These are phyloP conservation scores for Drosophila helvetica DNA, from an alignment of 2,888 invertebrate genomes.

Conservation along the genomic window DNA sequence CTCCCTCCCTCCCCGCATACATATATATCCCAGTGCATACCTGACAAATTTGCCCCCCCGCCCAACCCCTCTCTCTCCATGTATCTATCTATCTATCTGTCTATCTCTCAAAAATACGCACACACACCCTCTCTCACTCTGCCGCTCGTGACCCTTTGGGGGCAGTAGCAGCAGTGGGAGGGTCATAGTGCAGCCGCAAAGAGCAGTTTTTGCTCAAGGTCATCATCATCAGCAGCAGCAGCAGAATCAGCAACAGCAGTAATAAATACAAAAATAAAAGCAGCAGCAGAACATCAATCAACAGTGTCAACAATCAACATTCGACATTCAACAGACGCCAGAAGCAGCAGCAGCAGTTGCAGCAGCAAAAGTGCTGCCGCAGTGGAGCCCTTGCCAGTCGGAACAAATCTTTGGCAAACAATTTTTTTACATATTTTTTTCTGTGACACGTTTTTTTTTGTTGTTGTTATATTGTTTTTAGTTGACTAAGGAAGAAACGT, in stretches of 20 bases:
- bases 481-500: neutral
- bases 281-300: constrained; percentile 46
- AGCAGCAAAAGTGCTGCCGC: constrained; percentile 10
- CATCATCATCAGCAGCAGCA: constrained; percentile 27
- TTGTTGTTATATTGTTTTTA: constrained; percentile 4
- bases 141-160: neutral
- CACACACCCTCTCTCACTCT: constrained; percentile 24
- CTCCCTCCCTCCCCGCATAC: constrained; percentile 4
- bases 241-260: constrained; percentile 24
- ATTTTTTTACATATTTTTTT: constrained; percentile 34
- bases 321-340: constrained; percentile 39
- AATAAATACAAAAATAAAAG: constrained; percentile 1
- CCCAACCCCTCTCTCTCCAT: constrained; percentile 12
- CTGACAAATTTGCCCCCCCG: constrained; percentile 37
- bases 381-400: constrained; percentile 2
- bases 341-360: constrained; percentile 6
- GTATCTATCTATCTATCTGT: constrained; percentile 13
- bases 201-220: constrained; percentile 25
- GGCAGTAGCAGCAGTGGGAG: constrained; percentile 24
- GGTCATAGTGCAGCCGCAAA: constrained; percentile 22
- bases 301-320: constrained; percentile 43
- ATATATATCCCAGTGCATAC: constrained; percentile 59
- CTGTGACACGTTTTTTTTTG: constrained; percentile 3
- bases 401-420: constrained; percentile 16
- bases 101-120: neutral